Percentiles rank a stretch among this genome's conserved stretches.
Conservation (phyloP, 2,113 vertebrate species). For the Pristiophorus japonicus region DNA sequence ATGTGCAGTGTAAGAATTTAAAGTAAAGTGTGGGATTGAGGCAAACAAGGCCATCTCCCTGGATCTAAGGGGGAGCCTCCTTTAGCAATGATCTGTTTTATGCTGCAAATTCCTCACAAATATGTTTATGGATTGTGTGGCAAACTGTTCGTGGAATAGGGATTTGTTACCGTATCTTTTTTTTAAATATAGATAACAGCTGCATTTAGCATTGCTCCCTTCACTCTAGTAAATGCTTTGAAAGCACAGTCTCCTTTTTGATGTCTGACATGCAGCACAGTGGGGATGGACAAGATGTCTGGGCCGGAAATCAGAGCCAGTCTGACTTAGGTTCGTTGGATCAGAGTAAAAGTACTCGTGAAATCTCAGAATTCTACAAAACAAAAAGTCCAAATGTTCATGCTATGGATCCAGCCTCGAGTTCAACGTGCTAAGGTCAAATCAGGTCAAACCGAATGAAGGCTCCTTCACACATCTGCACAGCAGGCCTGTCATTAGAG, state of each 20-base stretch:
- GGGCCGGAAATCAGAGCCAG: neutral
- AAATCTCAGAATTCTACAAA: neutral
- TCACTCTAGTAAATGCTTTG: constrained; percentile 6
- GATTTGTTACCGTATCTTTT: neutral
- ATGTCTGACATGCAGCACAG: neutral
- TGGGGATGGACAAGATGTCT: neutral
- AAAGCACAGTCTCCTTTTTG: neutral
- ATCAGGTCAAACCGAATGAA: neutral
- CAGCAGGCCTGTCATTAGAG: neutral
- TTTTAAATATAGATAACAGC: neutral
- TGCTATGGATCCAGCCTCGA: neutral
- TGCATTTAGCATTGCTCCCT: neutral
- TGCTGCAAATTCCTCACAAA: neutral
- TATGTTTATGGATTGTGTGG: neutral
- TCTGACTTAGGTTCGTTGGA: neutral
- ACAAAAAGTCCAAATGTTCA: neutral
- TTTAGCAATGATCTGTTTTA: neutral
- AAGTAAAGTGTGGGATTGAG: neutral
- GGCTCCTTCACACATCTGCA: neutral
- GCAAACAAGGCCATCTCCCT: neutral
- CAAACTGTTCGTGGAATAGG: neutral
- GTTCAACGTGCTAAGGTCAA: neutral
- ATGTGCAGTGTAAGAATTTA: neutral
- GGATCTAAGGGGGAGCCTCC: neutral
- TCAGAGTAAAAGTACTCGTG: neutral